Evolutionary conservation across 1,140 invertebrate species (phyloP), one percentile per base, ranked within the genome.

Genomic region (Drosophila lacteicornis): DNA sequence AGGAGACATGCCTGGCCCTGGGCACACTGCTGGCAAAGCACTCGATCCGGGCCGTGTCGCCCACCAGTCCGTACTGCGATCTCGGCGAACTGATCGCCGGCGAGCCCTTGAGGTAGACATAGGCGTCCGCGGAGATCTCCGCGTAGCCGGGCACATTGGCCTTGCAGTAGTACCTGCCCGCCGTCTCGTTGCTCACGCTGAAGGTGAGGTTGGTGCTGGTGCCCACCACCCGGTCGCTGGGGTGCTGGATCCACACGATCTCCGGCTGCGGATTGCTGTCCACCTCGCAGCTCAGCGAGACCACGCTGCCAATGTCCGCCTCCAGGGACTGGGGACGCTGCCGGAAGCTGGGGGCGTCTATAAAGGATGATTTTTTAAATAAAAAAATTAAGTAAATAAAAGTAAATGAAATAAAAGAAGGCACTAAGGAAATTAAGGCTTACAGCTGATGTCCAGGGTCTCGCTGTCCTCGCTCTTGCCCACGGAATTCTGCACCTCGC

Each of bases 1-100:
- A 98, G 9, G 96, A 93, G 36, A 99, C 96, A 63, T 95, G 95
- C 53, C 97, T 95, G 8, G 98, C 97, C 78, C 95, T 95, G 8
- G 98, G 98, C 61, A 99, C 96, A 17, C 97, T 96, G 90, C 96
- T 95, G 5, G 97, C 97, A 30, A 96, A 95, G 93, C 98, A 99
- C 93, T 98, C 97, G 12, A 99, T 95, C 85, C 96, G 94, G 2
- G 97, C 96, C 7, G 95, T 96, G 81, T 97, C 97, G 0, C 96
- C 96, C 91, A 95, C 94, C 12, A 95, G 93, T 1, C 98, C 98
- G 82, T 97, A 97, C 92, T 99, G 98, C 0, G 66, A 70, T 5
- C 79, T 58, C 15, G 96, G 95, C 63, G 97, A 98, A 11, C 96
- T 93, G 73, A 99, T 97, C 75, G 95, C 95, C 19, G 98, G 98